A percentile compares a stretch with the other conserved stretches of the same genome.
phyloP scores from a whole-genome alignment of 2,113 vertebrate genomes.

The Microcebus tavaratra region DNA sequence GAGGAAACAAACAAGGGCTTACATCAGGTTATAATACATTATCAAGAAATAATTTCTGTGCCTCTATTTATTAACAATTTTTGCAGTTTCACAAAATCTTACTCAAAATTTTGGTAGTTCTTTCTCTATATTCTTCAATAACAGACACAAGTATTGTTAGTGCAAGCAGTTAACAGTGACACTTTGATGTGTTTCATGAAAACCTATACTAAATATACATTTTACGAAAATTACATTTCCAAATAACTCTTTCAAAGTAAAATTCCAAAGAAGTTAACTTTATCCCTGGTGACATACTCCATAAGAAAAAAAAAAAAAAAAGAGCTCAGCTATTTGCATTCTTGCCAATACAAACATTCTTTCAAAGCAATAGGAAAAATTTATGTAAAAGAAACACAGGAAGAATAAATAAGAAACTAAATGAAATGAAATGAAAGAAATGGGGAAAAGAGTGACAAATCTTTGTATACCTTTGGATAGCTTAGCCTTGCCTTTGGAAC shows the following conservation, averaged over 20 bases:
- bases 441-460: neutral
- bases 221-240: constrained; percentile 45
- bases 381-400: neutral
- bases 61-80: neutral
- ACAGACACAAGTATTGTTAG: neutral
- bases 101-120: constrained; percentile 5
- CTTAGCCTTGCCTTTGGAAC: neutral
- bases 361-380: neutral
- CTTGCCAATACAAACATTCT: neutral
- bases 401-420: constrained; percentile 10
- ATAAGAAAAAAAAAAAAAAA: neutral
- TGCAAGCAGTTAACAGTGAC: constrained; percentile 23
- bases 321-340: neutral
- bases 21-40: neutral
- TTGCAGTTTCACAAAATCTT: constrained; percentile 26
- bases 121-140: constrained; percentile 8
- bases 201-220: neutral
- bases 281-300: neutral
- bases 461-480: neutral
- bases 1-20: neutral
- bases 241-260: constrained; percentile 44
- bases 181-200: neutral
- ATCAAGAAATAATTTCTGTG: constrained; percentile 42
- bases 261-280: constrained; percentile 20
- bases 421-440: neutral